These are phyloP conservation scores for Scolopax mira DNA, from an alignment of 2,113 vertebrate species.

Conservation along the genomic window DNA sequence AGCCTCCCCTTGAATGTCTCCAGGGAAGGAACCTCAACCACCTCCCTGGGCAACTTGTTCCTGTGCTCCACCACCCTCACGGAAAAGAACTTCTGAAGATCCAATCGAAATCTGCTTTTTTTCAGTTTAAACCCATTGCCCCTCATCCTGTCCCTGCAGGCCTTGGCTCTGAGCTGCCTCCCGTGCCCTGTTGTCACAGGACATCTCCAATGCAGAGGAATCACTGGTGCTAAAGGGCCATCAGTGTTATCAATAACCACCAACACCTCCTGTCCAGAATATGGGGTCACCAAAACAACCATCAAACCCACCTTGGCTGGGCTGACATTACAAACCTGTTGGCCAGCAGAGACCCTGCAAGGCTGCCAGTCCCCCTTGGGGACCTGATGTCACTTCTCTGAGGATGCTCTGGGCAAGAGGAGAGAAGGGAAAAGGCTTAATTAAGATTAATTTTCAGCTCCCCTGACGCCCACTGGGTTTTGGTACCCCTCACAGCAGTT, in stretches of 20 bases:
- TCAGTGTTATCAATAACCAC: background rate
- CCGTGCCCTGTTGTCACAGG: background rate
- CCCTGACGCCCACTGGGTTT: background rate
- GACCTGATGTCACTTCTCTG: background rate
- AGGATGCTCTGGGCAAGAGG: background rate
- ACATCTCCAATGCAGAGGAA: background rate
- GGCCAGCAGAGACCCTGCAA: rapidly evolving
- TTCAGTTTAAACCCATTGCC: no score
- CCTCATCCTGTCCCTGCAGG: no score
- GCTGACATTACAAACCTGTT: rapidly evolving
- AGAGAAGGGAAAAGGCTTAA: background rate
- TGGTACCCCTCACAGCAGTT: background rate
- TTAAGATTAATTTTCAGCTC: background rate
- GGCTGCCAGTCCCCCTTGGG: background rate
- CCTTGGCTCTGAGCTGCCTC: background rate
- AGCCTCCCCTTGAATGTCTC: no score
- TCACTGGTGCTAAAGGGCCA: background rate
- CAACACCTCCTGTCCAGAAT: background rate
- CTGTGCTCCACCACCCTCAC: no score
- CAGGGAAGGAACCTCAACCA: no score
- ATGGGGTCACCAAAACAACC: background rate
- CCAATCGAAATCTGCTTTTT: no score
- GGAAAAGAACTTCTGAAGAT: no score
- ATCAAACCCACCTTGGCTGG: background rate
- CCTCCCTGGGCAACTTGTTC: no score